phyloP scores from a whole-genome alignment of 2,113 vertebrate species.

The Syngnathus scovelli region DNA sequence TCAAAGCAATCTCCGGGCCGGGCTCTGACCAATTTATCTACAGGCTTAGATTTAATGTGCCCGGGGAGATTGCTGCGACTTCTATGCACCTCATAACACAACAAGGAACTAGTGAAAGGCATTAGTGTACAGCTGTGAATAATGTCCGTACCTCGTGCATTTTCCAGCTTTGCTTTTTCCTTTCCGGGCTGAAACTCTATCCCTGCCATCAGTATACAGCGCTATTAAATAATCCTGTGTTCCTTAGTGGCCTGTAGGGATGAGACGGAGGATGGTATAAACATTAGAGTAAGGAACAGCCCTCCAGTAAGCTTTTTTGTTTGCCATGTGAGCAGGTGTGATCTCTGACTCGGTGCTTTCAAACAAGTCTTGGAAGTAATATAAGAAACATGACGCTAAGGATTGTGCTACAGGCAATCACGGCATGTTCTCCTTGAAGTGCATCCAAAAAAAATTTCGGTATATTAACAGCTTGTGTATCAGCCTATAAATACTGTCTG shows the following conservation, averaged over 20 bases:
- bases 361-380: constrained; percentile 47
- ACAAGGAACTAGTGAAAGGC: constrained; percentile 19
- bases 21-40: constrained; percentile 55
- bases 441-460: too few species aligned
- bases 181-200: constrained; percentile 52
- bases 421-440: constrained; percentile 49
- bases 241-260: constrained; percentile 55
- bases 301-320: constrained; percentile 54
- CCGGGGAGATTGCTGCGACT: constrained; percentile 46
- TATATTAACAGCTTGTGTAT: constrained; percentile 24
- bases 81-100: constrained; percentile 40
- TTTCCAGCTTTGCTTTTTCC: constrained; percentile 48
- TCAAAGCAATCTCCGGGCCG: constrained; percentile 58
- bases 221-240: constrained; percentile 57
- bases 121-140: constrained; percentile 26
- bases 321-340: constrained; percentile 58
- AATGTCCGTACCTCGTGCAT: constrained; percentile 19
- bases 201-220: constrained; percentile 41
- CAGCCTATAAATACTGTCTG: constrained; percentile 26
- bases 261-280: constrained; percentile 42
- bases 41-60: constrained; percentile 53
- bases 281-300: constrained; percentile 57
- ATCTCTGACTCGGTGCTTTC: constrained; percentile 49
- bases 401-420: constrained; percentile 43
- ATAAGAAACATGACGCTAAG: constrained; percentile 38